Conservation (phyloP, 2,888 invertebrate genomes). For the Camponotus fellah region DNA sequence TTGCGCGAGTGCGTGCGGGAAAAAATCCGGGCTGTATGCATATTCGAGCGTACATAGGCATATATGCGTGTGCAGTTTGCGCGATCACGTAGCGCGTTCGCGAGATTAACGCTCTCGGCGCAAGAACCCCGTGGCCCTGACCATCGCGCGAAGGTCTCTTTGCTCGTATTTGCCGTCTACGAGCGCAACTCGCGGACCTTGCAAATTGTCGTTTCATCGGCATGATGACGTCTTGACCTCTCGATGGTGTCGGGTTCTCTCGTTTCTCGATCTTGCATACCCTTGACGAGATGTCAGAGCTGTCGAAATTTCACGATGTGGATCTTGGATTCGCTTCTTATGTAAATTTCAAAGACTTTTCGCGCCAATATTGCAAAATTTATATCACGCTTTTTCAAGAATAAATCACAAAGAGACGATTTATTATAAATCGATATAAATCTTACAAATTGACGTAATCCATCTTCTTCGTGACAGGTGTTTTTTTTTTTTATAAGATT, state of each 20-base stretch:
- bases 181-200: slow-evolving; percentile 52
- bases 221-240: slow-evolving; percentile 31
- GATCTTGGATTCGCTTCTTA: not conserved
- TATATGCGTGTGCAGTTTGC: slow-evolving; percentile 51
- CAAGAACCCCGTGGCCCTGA: slow-evolving; percentile 60
- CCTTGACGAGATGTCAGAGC: slow-evolving; percentile 15
- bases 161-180: slow-evolving; percentile 57
- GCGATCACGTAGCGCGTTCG: slow-evolving; percentile 56
- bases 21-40: slow-evolving; percentile 25
- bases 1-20: slow-evolving; percentile 18
- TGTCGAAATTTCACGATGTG: not conserved
- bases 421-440: not conserved
- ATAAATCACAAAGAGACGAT: not conserved
- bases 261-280: slow-evolving; percentile 39
- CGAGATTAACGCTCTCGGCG: slow-evolving; percentile 58
- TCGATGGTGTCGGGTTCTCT: slow-evolving; percentile 32
- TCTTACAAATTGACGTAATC: not conserved
- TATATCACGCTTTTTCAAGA: not conserved
- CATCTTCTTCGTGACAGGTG: not conserved
- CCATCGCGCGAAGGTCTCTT: slow-evolving; percentile 54
- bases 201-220: slow-evolving; percentile 55
- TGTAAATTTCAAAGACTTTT: not conserved
- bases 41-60: slow-evolving; percentile 14
- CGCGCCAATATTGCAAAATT: not conserved
- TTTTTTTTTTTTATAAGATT: not conserved